Percentiles rank a stretch among this genome's conserved stretches.
Conservation (phyloP, 2,113 vertebrate genomes). For the Podarcis cretensis region DNA sequence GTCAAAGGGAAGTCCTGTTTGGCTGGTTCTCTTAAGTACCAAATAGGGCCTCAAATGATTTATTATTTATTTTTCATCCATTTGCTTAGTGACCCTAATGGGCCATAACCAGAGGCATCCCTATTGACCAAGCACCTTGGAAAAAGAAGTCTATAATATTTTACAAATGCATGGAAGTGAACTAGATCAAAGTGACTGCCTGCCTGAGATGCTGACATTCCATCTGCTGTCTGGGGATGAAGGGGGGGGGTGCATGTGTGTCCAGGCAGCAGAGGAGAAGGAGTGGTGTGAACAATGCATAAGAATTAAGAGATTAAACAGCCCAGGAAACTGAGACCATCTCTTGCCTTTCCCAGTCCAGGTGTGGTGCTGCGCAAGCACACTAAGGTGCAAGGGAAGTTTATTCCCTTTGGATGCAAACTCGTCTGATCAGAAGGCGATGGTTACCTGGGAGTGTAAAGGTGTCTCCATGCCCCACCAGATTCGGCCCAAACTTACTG, state of each 20-base stretch:
- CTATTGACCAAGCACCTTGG: background rate
- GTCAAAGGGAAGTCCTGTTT: background rate
- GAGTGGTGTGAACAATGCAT: background rate
- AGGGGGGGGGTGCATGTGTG: background rate
- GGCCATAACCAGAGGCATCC: rapidly evolving
- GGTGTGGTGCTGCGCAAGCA: background rate
- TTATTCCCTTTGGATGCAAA: background rate
- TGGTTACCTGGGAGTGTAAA: background rate
- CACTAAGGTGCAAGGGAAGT: background rate
- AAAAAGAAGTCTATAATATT: background rate
- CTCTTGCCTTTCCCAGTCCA: conserved; percentile 6
- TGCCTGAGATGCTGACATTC: background rate
- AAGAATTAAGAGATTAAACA: conserved; percentile 27
- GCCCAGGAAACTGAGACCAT: background rate
- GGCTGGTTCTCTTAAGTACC: background rate
- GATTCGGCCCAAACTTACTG: background rate
- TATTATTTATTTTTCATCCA: background rate
- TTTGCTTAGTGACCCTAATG: rapidly evolving
- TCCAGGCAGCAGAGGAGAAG: no score
- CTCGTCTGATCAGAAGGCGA: background rate
- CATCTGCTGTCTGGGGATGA: background rate
- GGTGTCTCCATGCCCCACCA: background rate
- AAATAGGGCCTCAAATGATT: background rate
- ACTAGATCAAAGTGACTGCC: background rate
- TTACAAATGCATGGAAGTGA: background rate